Evolutionary conservation across 2,888 invertebrate species (phyloP).

Genomic region (Balanococcus diminutus): DNA sequence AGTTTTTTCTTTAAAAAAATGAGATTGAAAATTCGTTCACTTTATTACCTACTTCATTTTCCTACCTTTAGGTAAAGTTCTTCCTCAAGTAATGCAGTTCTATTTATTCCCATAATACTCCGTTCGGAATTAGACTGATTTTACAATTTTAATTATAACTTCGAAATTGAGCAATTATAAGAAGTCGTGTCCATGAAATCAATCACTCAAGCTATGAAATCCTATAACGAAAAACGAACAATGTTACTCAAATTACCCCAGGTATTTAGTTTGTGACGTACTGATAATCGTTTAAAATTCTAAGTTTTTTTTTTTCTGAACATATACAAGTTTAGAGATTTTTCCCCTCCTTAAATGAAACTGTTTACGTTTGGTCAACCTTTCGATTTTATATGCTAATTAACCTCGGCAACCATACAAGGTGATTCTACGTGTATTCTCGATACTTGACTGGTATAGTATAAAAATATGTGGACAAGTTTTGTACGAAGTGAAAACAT

Average conservation of each 20-base stretch:
- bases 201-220: not conserved
- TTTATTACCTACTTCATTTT: no score
- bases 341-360: not conserved
- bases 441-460: not conserved
- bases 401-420: not conserved
- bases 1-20: no score
- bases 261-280: no score
- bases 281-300: not conserved
- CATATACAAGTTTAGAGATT: not conserved
- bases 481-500: not conserved
- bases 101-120: no score
- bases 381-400: not conserved
- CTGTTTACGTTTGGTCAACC: not conserved
- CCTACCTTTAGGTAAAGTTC: no score
- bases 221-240: not conserved
- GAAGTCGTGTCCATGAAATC: not conserved
- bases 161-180: no score
- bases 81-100: no score
- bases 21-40: no score
- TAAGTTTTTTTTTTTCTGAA: not conserved
- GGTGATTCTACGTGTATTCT: not conserved
- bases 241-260: not conserved
- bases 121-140: no score
- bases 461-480: not conserved
- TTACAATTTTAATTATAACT: no score